phyloP scores from a whole-genome alignment of 2,888 invertebrate species.

The Chaitophorus viminalis region DNA sequence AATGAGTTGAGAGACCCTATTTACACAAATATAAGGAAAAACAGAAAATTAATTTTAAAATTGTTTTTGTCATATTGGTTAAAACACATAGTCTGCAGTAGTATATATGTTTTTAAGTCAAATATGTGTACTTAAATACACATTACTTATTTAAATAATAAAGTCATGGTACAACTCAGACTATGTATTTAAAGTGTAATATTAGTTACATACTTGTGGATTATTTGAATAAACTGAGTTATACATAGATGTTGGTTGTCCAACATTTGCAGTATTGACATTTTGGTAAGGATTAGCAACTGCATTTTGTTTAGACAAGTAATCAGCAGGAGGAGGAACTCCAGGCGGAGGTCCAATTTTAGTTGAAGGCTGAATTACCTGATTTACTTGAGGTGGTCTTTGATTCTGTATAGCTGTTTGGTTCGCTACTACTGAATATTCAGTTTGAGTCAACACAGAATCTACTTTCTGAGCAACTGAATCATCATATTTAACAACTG shows the following conservation, averaged over 20 bases:
- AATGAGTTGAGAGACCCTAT: conserved; percentile 50
- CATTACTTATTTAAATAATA: not conserved
- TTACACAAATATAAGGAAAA: not conserved
- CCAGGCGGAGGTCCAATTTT: conserved; percentile 63
- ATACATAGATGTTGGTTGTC: conserved; percentile 55
- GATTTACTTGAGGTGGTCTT: conserved; percentile 67
- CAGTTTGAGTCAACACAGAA: conserved; percentile 42
- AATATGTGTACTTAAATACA: not conserved
- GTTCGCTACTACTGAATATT: conserved; percentile 50
- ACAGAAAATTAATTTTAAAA: not conserved
- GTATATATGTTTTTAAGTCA: no score
- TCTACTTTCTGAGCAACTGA: conserved; percentile 57
- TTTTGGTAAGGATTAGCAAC: conserved; percentile 43
- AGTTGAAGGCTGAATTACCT: conserved; percentile 63
- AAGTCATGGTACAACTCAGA: not conserved
- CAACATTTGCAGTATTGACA: conserved; percentile 52
- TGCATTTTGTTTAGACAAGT: conserved; percentile 51
- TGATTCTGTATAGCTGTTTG: conserved; percentile 63
- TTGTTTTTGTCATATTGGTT: not conserved
- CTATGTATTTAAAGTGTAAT: not conserved
- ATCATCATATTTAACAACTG: conserved; percentile 55
- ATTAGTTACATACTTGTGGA: conserved; percentile 48
- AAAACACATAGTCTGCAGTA: not conserved
- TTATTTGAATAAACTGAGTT: conserved; percentile 57
- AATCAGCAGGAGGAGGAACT: conserved; percentile 58